Base-by-base conservation (phyloP, 2,113 vertebrate genomes). In the Chaetorhynchus papuensis region DNA sequence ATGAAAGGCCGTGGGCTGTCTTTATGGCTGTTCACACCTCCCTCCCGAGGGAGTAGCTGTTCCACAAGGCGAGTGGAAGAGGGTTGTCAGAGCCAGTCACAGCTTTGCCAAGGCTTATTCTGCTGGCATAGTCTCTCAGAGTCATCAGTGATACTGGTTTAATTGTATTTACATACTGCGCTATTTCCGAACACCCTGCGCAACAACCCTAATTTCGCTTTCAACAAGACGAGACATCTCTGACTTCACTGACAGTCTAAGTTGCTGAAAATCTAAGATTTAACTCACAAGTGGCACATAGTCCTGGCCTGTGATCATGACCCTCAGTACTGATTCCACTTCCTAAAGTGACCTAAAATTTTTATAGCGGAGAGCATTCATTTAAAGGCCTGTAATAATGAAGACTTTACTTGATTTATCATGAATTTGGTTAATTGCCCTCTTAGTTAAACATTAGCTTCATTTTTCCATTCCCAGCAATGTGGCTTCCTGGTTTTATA, bases 121-220 rank as follows among this genome's bases (percentile, higher is more conserved):
- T 90, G 56, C 47, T 92, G 91, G 76, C 80, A 54, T 13, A 87
- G 35, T 63, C 50, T 66, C 79, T 83, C 27, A 52, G 89, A 92
- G 76, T 84, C 91, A 84, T 81, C 91, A 87, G 1, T 65, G 74
- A 39, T 17, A 37, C 30, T 59, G 64, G 24, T 94, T 94, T 97
- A 96, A 95, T 97, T 96, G 83, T 93, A 96, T 92, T 97, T 97
- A 88, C 94, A 92, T 96, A 90, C 72, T 42, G 83, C 42, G 91
- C 96, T 95, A 97, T 95, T 95, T 96, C 93, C 0, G 61, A 94
- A 60, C 64, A 63, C 56, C 37, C 22, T 47, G 52, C 39, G 50
- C 59, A 97, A 45, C 83, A 74, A 24, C 39, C 30, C 49, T 94
- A 64, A 94, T 96, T 95, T 91, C 11, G 5, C 31, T 92, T 69